phyloP scores from a whole-genome alignment of 2,888 invertebrate species.

The Trachelus tabidus region DNA sequence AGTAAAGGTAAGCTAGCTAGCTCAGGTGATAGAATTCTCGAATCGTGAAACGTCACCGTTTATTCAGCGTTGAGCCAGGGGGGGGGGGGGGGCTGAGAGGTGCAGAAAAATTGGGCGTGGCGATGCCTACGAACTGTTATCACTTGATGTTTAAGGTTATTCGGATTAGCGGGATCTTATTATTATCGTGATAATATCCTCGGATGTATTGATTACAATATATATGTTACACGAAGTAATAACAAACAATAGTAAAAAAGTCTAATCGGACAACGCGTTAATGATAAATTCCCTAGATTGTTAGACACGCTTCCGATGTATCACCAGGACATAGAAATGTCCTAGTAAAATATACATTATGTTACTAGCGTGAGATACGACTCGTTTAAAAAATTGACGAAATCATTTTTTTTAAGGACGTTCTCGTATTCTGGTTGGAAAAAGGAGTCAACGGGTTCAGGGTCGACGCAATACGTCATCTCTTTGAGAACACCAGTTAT shows the following conservation, averaged over 20 bases:
- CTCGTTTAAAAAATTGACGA: background rate
- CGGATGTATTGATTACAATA: no score
- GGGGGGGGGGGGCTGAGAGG: no score
- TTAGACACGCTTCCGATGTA: background rate
- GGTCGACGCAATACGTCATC: slow-evolving; percentile 74
- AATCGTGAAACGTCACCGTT: no score
- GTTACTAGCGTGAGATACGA: background rate
- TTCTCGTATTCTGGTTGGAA: slow-evolving; percentile 79
- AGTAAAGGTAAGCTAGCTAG: no score
- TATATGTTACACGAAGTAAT: background rate
- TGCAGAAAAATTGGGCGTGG: no score
- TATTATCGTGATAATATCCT: no score
- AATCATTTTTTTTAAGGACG: slow-evolving; percentile 56
- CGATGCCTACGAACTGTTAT: no score
- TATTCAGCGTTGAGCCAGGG: no score
- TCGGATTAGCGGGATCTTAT: no score
- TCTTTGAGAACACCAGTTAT: slow-evolving; percentile 64
- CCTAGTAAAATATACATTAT: no score
- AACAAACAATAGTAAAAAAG: background rate
- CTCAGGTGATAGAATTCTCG: no score
- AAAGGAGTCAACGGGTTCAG: slow-evolving; percentile 83
- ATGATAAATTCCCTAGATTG: background rate
- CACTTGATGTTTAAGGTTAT: no score
- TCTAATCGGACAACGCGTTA: background rate
- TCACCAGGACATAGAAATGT: background rate